Conservation (phyloP, 2,888 invertebrate genomes). For the Machimus atricapillus region DNA sequence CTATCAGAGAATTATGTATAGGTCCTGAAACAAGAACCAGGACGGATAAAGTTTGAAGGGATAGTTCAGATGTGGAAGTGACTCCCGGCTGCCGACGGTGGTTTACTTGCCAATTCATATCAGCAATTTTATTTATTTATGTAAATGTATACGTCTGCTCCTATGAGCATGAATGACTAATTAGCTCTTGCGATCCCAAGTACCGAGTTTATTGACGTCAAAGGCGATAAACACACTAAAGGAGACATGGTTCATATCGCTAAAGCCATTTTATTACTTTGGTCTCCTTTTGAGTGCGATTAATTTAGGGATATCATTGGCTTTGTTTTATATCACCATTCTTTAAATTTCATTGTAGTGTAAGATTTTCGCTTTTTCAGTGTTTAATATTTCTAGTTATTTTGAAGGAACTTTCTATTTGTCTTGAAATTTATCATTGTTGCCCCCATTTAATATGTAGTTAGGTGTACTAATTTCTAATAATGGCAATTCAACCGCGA, state of each 20-base stretch:
- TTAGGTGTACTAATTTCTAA: too few species aligned
- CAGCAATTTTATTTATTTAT: constrained; percentile 17
- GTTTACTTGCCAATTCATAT: constrained; percentile 15
- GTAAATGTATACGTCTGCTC: neutral
- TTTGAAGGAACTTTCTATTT: too few species aligned
- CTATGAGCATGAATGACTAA: constrained; percentile 11
- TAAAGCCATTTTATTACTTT: neutral
- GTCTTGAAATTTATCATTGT: too few species aligned
- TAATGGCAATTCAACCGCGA: too few species aligned
- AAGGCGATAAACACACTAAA: neutral
- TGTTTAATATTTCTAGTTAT: too few species aligned
- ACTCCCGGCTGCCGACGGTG: neutral
- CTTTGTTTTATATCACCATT: neutral
- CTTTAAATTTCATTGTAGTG: too few species aligned
- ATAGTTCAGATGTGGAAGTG: neutral
- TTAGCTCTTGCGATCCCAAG: constrained; percentile 14
- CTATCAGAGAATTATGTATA: neutral
- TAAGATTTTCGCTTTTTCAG: too few species aligned
- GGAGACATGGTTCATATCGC: neutral
- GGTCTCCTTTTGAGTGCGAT: neutral
- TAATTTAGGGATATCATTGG: neutral
- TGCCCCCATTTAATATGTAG: too few species aligned
- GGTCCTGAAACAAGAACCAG: neutral
- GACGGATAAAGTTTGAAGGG: neutral
- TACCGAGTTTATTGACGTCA: neutral